These are phyloP conservation scores for Agrotis clavis DNA, from an alignment of 2,888 invertebrate genomes.

Conservation along the genomic window DNA sequence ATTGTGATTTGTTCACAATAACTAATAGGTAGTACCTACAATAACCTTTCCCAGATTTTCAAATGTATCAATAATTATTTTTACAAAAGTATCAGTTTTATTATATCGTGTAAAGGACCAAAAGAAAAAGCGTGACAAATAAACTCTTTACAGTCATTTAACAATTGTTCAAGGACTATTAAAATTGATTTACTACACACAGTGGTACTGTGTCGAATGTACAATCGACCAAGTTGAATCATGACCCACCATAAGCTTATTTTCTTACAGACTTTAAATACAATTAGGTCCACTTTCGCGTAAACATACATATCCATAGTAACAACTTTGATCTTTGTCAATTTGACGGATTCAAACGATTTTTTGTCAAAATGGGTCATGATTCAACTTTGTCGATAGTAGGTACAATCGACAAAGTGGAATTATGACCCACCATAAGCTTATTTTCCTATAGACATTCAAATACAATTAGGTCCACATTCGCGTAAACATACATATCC, in stretches of 20 bases:
- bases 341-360: too few relatives aligned
- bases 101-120: not conserved
- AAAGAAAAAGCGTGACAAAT: slow-evolving; percentile 8
- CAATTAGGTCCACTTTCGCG: too few relatives aligned
- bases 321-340: too few relatives aligned
- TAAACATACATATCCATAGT: too few relatives aligned
- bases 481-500: too few relatives aligned
- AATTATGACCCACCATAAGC: too few relatives aligned
- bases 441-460: too few relatives aligned
- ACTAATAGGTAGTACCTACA: not conserved
- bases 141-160: not conserved
- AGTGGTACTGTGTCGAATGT: slow-evolving; percentile 24
- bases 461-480: too few relatives aligned
- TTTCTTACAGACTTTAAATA: too few relatives aligned
- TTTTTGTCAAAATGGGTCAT: too few relatives aligned
- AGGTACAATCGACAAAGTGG: not conserved
- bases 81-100: not conserved
- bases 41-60: not conserved
- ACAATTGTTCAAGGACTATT: slow-evolving; percentile 36
- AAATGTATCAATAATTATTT: not conserved
- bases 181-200: slow-evolving; percentile 37
- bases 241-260: too few relatives aligned
- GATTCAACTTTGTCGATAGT: slow-evolving; percentile 18
- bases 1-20: not conserved
- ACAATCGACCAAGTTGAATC: too few relatives aligned